Conservation (phyloP, 2,888 invertebrate species). For the Thecocarcelia acutangulata region DNA sequence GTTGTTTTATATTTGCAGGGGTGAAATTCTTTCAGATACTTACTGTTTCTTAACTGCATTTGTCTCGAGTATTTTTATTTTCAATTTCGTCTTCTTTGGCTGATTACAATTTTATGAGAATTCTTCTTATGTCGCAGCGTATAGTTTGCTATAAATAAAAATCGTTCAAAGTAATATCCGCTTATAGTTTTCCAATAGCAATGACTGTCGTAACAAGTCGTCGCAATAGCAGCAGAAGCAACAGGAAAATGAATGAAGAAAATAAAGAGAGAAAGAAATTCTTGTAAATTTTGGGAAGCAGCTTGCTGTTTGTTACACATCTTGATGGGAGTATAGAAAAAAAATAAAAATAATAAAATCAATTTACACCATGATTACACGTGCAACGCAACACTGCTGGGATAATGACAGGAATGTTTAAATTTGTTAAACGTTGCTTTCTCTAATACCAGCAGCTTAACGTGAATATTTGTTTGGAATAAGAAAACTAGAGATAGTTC, state of each 20-base stretch:
- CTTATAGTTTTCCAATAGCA: slow-evolving; percentile 64
- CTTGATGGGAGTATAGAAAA: neutral
- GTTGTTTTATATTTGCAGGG: neutral
- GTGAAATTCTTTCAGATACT: slow-evolving; percentile 13
- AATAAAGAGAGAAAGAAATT: slow-evolving; percentile 10
- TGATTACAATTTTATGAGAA: slow-evolving; percentile 61
- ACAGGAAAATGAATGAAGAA: neutral
- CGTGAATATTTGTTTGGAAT: too few relatives aligned
- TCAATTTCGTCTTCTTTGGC: slow-evolving; percentile 26
- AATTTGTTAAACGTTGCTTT: slow-evolving; percentile 46
- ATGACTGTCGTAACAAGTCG: slow-evolving; percentile 45
- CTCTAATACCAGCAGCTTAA: neutral
- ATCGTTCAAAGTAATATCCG: slow-evolving; percentile 67
- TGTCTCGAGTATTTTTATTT: slow-evolving; percentile 62
- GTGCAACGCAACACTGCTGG: slow-evolving; percentile 60
- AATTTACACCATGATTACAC: slow-evolving; percentile 69
- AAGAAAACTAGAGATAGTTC: too few relatives aligned
- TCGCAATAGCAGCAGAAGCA: neutral
- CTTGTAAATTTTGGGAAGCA: slow-evolving; percentile 10
- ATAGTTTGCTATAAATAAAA: slow-evolving; percentile 40
- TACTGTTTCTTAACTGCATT: slow-evolving; percentile 58
- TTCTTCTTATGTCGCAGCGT: neutral
- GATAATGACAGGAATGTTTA: slow-evolving; percentile 64
- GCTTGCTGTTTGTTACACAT: slow-evolving; percentile 17
- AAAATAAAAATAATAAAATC: slow-evolving; percentile 41